phyloP scores from a whole-genome alignment of 1,140 invertebrate genomes.

The Cherax destructor region DNA sequence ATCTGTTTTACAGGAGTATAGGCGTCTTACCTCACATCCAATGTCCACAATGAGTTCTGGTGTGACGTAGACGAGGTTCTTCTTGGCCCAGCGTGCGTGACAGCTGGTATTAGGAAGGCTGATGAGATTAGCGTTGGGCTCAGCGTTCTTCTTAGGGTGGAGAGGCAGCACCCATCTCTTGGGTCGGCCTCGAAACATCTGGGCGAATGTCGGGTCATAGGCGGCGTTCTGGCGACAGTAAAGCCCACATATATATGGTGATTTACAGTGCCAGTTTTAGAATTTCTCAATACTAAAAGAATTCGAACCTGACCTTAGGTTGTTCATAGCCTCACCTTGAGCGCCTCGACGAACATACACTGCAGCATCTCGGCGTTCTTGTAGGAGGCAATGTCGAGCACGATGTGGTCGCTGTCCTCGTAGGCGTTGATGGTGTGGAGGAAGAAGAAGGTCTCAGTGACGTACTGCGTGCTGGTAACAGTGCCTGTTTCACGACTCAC shows the following conservation, averaged over 20 bases:
- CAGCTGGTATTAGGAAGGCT: constrained; percentile 74
- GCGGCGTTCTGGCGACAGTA: constrained; percentile 82
- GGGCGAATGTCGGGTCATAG: constrained; percentile 86
- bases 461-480: constrained; percentile 76
- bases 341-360: constrained; percentile 88
- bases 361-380: constrained; percentile 87
- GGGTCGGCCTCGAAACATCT: constrained; percentile 86
- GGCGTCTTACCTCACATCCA: constrained; percentile 79
- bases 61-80: constrained; percentile 78
- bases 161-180: constrained; percentile 84
- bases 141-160: constrained; percentile 37
- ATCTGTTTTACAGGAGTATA: too few species aligned
- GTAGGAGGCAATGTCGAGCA: constrained; percentile 89
- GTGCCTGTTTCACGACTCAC: constrained; percentile 80
- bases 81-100: constrained; percentile 78
- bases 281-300: too few species aligned
- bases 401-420: constrained; percentile 84
- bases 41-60: constrained; percentile 84
- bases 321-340: constrained; percentile 79
- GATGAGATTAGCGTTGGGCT: constrained; percentile 15
- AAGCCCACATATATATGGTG: not conserved
- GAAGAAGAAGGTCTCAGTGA: constrained; percentile 87
- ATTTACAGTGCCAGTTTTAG: too few species aligned
- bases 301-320: too few species aligned
- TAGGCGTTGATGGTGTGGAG: constrained; percentile 94